Evolutionary conservation across 1,140 invertebrate genomes (phyloP).

Genomic region (Drosophila bocki): DNA sequence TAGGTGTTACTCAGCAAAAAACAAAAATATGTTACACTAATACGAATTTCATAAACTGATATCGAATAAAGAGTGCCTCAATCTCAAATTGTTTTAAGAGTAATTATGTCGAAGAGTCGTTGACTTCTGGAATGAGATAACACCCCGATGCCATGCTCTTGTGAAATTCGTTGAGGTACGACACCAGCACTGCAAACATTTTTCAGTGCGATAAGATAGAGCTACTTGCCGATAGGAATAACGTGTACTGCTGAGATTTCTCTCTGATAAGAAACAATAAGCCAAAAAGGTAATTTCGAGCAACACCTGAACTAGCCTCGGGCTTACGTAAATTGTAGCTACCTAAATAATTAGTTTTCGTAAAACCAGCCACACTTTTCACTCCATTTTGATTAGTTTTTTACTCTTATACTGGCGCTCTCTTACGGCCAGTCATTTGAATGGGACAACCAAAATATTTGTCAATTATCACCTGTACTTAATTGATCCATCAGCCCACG

Average conservation of each 20-base stretch:
- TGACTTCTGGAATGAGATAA: constrained; percentile 38
- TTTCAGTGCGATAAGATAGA: constrained; percentile 26
- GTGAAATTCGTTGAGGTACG: constrained; percentile 27
- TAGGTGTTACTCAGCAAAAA: constrained; percentile 9
- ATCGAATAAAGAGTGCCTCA: constrained; percentile 31
- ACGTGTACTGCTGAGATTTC: constrained; percentile 6
- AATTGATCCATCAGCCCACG: constrained; percentile 48
- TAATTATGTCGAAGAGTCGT: constrained; percentile 12
- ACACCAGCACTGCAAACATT: constrained; percentile 24
- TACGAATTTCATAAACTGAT: not conserved
- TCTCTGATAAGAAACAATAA: constrained; percentile 28
- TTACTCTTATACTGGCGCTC: constrained; percentile 3
- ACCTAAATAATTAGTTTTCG: not conserved
- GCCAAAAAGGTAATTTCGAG: constrained; percentile 1
- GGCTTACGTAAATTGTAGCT: constrained; percentile 7
- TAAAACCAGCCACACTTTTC: not conserved
- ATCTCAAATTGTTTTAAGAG: not conserved
- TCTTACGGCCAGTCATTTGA: not conserved
- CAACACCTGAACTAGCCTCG: not conserved
- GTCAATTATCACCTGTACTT: constrained; percentile 54
- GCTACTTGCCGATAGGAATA: not conserved
- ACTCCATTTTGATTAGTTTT: not conserved
- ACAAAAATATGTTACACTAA: not conserved
- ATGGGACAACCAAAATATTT: constrained; percentile 14
- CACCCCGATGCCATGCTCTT: constrained; percentile 9